These are phyloP conservation scores for Pteruthius melanotis DNA, from an alignment of 2,113 vertebrate species.

Conservation along the genomic window DNA sequence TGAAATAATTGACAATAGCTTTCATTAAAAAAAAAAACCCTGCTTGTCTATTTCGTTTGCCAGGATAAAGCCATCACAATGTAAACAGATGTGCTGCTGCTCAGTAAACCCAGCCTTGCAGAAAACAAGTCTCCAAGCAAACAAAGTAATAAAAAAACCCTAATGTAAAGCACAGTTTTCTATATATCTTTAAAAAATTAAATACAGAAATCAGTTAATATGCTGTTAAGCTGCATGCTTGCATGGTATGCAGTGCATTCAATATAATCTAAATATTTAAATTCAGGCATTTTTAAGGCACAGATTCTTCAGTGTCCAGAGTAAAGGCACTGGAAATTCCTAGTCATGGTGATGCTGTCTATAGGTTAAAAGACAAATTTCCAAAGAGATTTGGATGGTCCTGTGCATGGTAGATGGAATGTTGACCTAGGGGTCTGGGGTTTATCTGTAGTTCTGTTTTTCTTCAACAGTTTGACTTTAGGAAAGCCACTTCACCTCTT, in stretches of 20 bases:
- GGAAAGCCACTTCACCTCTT: neutral
- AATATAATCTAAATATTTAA: neutral
- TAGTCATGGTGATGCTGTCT: neutral
- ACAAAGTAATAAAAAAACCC: neutral
- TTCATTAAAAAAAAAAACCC: conserved; percentile 2
- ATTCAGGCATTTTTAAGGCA: neutral
- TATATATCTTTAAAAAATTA: neutral
- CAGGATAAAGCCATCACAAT: conserved; percentile 30
- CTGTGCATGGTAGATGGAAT: neutral
- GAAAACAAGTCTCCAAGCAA: conserved; percentile 21
- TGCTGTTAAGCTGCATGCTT: neutral
- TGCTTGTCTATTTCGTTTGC: conserved; percentile 47
- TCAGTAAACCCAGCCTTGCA: conserved; percentile 44
- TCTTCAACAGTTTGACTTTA: neutral
- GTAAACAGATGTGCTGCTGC: conserved; percentile 47
- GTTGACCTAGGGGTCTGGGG: neutral
- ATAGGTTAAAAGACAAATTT: neutral
- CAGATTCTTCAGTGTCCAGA: neutral
- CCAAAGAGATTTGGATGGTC: neutral
- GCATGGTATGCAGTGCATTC: neutral
- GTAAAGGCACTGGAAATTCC: neutral
- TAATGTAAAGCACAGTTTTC: neutral
- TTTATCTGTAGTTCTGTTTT: neutral
- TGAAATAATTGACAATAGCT: conserved; percentile 24
- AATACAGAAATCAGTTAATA: neutral